A percentile compares a stretch with the other conserved stretches of the same genome.
Conservation (phyloP, 2,113 vertebrate genomes). For the Saguinus imperator region DNA sequence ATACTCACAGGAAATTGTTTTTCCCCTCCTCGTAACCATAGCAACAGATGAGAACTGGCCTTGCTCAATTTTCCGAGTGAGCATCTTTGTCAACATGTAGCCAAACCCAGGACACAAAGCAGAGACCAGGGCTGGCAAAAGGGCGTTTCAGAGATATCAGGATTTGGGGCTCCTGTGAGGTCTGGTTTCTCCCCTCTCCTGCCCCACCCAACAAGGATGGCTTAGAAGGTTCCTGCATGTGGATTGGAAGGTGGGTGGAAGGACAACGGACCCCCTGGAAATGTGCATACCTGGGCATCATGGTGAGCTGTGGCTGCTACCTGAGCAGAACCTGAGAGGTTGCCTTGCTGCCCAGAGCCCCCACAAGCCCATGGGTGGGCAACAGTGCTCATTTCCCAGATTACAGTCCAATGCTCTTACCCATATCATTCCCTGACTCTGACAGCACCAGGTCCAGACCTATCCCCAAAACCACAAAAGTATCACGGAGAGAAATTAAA, state of each 20-base stretch:
- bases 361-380: not conserved
- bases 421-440: rapidly evolving
- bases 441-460: not conserved
- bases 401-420: not conserved
- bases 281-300: not conserved
- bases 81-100: slow-evolving; percentile 64
- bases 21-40: slow-evolving; percentile 84
- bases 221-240: not conserved
- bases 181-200: not conserved
- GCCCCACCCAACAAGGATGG: not conserved
- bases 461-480: not conserved
- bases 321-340: not conserved
- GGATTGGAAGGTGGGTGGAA: rapidly evolving
- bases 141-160: not conserved
- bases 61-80: slow-evolving; percentile 72
- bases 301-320: not conserved
- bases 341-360: not conserved
- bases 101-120: slow-evolving; percentile 63
- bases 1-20: slow-evolving; percentile 88
- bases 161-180: not conserved
- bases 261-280: rapidly evolving
- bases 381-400: not conserved
- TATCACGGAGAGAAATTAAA: not conserved
- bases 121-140: not conserved
- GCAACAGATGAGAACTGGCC: slow-evolving; percentile 81